A percentile compares a stretch with the other conserved stretches of the same genome.
phyloP scores from a whole-genome alignment of 2,797 vertebrate species.

The Sebastes vulpes region DNA sequence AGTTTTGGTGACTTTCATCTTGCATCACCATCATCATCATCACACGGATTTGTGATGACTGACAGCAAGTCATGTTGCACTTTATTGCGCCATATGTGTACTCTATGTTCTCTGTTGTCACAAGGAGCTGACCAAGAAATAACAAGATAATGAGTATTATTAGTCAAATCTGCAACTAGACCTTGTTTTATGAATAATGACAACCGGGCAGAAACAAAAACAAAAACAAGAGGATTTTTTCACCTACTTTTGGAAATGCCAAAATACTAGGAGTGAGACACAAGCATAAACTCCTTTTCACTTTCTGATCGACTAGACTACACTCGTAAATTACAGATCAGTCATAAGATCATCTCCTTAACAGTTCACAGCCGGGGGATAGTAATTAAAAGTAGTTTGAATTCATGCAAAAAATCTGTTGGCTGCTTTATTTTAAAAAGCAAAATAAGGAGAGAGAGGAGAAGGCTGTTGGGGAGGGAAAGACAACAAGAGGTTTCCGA shows the following conservation, averaged over 20 bases:
- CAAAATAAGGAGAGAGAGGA: too few relatives aligned
- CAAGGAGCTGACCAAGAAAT: not conserved
- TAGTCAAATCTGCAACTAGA: not conserved
- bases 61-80: not conserved
- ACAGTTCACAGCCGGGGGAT: too few relatives aligned
- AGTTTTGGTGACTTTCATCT: not conserved
- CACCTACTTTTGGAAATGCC: not conserved
- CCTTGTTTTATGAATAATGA: not conserved
- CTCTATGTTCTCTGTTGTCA: not conserved
- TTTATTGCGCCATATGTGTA: not conserved
- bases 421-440: too few relatives aligned
- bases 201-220: not conserved
- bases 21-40: not conserved
- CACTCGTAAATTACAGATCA: not conserved
- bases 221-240: not conserved
- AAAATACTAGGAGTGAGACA: not conserved
- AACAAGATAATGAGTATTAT: not conserved
- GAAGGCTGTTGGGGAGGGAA: too few relatives aligned
- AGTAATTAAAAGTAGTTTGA: not conserved
- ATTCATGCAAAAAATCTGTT: not conserved
- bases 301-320: not conserved
- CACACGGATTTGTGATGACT: too few relatives aligned
- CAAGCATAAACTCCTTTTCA: not conserved
- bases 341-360: too few relatives aligned
- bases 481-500: too few relatives aligned